Evolutionary conservation across 2,888 invertebrate genomes (phyloP), one percentile per base, ranked within the genome.

Genomic region (Cepaea hortensis): DNA sequence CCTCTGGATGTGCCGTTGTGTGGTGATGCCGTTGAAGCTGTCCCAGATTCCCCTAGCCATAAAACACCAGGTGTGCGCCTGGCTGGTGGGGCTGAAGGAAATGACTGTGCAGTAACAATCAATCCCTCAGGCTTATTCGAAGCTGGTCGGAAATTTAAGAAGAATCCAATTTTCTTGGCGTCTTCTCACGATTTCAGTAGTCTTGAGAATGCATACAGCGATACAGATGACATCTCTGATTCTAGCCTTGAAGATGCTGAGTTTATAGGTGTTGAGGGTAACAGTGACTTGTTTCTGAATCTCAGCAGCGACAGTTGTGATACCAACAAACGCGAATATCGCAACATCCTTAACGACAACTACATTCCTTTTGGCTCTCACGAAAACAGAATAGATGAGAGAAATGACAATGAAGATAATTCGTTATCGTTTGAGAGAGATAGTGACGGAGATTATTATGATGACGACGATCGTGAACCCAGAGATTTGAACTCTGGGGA

Each of bases 401-500:
- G 68, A 55, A 48, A 84, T 15, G 61, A 20, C 1, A 48, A 48
- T 20, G 75, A 84, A 0, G 68, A 46, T 65, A 13, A 15, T n/a
- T 55, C 68, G 7, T 50, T 70, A 3, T 48, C 20, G 23, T 35
- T 6, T 35, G 5, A n/a, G 11, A 6, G 11, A 15, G 46, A 50
- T 50, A 15, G 15, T 18, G 65, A 23, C 65, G 68, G 70, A n/a
- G 65, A 76, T 50, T 55, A 75, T 1, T 80, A 46, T n/a, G 88
- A 89, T 18, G 87, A 89, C 48, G 90, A 90, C 13, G 89, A 88
- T 18, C 84, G 80, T 20, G 85, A 90, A n/a, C 90, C 90, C 2
- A 79, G 88, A 35, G 90, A 88, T 35, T 75, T 90, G 3, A 91
- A 91, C 81, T 91, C 91, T 6, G 91, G 91, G 80, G 91, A 92